Base-by-base conservation (phyloP, 92 coral and sea anemone species). In the Epizoanthus illoricatus region DNA sequence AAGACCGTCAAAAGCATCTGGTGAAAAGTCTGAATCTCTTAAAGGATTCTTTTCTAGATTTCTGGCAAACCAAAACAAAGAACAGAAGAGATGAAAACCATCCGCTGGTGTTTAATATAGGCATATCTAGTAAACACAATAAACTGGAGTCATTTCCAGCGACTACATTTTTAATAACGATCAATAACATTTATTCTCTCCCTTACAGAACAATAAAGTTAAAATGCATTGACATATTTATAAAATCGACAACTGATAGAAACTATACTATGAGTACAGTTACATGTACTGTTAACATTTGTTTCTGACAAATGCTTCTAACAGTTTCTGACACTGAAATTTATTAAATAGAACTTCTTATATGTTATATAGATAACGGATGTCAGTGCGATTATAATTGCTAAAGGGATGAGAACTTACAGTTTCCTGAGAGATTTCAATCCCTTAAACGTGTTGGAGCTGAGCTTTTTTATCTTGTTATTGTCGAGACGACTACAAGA, bases 381-480 rank as follows among this genome's bases (percentile, higher is more conserved):
- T 4, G 40, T 7, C 16, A 40, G 12, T 11, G 24, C 4, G 41
- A 19, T 0, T 39, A 16, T 0, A 11, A 9, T 4, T 80, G 7
- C 39, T 7, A 28, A 79, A 15, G 7, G 5, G 12, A 16, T 33
- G 41, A 55, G 23, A 36, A 91, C 97, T 90, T 84, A 92, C 97
- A 92, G 69, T 79, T 81, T 90, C 68, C 88, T 86, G 45, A 92
- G 75, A 4, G 97, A 84, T 4, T 47, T 28, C n/a, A 92, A 70
- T 7, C 97, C 94, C 45, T 79, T 81, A 65, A 92, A 90, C 60
- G 90, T 90, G 19, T 84, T 85, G 18, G 89, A 54, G 9, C 87
- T 72, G 43, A 92, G 36, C 65, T 60, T 84, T 72, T 62, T 81
- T 23, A 92, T 87, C 83, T 80, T 85, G 92, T 92, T 92, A 56